Conservation (phyloP, 2,888 invertebrate species). For the Phortica okadai region DNA sequence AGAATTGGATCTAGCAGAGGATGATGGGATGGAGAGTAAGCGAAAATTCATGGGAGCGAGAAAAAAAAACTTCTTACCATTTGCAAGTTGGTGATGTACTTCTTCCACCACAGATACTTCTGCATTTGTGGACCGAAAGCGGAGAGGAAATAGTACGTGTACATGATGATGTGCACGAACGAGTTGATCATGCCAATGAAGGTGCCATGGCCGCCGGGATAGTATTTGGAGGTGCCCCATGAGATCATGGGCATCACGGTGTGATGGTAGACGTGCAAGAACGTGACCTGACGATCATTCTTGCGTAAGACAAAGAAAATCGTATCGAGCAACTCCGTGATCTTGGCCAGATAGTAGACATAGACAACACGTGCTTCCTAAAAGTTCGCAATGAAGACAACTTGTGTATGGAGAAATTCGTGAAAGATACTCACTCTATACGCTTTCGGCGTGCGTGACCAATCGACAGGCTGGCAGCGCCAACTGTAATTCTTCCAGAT, state of each 20-base stretch:
- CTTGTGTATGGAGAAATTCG: background rate
- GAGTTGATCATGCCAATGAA: constrained; percentile 91
- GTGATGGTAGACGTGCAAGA: constrained; percentile 95
- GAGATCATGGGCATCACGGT: constrained; percentile 96
- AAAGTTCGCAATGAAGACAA: background rate
- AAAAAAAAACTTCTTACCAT: constrained; percentile 80
- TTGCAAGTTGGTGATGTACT: constrained; percentile 92
- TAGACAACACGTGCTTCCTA: constrained; percentile 86
- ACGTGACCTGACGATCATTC: constrained; percentile 91
- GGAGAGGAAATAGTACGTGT: constrained; percentile 92
- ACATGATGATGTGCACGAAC: constrained; percentile 97
- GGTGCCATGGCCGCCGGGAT: constrained; percentile 92
- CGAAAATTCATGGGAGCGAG: background rate
- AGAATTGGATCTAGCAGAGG: constrained; percentile 87
- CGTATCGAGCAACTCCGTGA: constrained; percentile 93
- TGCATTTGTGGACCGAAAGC: constrained; percentile 92
- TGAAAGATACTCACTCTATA: constrained; percentile 81
- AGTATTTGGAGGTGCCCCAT: constrained; percentile 94
- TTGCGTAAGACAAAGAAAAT: constrained; percentile 95
- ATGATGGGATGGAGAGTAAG: background rate
- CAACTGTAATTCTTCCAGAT: constrained; percentile 88
- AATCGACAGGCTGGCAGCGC: constrained; percentile 94
- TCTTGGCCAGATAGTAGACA: constrained; percentile 91
- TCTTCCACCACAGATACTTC: constrained; percentile 95
- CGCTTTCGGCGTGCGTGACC: constrained; percentile 85